These are phyloP conservation scores for Pardalotus punctatus DNA, from an alignment of 2,113 vertebrate species.

Conservation along the genomic window DNA sequence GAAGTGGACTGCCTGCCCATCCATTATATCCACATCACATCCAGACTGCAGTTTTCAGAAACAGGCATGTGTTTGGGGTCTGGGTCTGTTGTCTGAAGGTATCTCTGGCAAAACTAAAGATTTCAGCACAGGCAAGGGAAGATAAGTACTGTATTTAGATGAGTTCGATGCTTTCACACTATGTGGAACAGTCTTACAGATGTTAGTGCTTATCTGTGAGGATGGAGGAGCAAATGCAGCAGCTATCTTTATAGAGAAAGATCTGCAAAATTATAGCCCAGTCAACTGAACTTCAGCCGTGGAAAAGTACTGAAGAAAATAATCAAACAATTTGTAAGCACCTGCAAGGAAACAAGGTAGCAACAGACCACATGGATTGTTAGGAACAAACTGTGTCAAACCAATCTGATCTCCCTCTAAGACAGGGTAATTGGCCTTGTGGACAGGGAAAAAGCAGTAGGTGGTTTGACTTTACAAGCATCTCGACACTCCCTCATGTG, in stretches of 20 bases:
- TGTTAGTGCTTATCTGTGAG: not conserved
- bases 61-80: not conserved
- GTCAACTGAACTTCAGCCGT: not conserved
- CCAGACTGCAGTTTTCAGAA: not conserved
- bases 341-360: constrained; percentile 11
- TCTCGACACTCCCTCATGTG: not conserved
- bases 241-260: constrained; percentile 13
- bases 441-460: constrained; percentile 50
- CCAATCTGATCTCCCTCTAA: constrained; percentile 44
- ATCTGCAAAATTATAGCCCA: constrained; percentile 39
- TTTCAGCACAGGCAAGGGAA: not conserved
- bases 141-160: not conserved
- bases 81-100: not conserved
- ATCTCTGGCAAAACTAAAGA: not conserved
- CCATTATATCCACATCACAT: not conserved
- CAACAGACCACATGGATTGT: not conserved
- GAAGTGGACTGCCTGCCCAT: not conserved
- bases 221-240: not conserved
- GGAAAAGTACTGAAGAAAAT: constrained; percentile 44
- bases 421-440: constrained; percentile 29
- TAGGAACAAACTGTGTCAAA: constrained; percentile 62
- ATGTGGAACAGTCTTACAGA: not conserved
- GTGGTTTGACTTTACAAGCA: constrained; percentile 44
- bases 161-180: not conserved
- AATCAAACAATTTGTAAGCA: constrained; percentile 49